Conservation (phyloP, 2,113 vertebrate genomes). For the Carlito syrichta region DNA sequence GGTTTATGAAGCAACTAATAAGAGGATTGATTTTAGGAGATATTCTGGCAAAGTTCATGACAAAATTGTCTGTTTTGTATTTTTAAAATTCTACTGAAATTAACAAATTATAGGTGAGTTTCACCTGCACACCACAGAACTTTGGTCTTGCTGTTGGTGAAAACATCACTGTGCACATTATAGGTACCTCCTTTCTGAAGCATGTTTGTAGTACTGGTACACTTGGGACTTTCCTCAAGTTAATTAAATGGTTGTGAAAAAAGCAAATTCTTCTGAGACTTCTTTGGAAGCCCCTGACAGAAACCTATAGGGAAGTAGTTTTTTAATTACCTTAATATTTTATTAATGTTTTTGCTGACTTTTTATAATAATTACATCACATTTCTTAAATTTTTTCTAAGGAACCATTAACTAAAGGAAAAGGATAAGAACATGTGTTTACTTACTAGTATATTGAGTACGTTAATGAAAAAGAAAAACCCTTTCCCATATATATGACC, state of each 20-base stretch:
- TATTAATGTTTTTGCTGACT: slow-evolving; percentile 68
- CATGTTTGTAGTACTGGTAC: slow-evolving; percentile 31
- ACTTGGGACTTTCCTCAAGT: slow-evolving; percentile 56
- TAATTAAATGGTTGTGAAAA: slow-evolving; percentile 70
- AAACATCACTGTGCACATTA: slow-evolving; percentile 24
- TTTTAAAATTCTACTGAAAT: background rate
- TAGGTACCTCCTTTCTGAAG: slow-evolving; percentile 62
- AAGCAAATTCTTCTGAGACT: slow-evolving; percentile 72
- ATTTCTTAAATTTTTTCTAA: too few species aligned
- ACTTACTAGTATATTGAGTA: background rate
- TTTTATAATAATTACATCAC: slow-evolving; percentile 62
- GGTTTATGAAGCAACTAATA: slow-evolving; percentile 7
- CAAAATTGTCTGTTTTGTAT: background rate
- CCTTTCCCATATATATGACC: background rate
- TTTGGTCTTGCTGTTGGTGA: background rate
- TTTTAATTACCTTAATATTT: slow-evolving; percentile 36
- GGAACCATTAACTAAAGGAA: slow-evolving; percentile 32
- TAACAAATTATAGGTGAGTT: background rate
- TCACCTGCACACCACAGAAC: background rate
- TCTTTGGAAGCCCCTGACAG: slow-evolving; percentile 63
- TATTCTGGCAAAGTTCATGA: background rate
- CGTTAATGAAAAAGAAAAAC: background rate
- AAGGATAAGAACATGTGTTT: background rate
- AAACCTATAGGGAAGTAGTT: slow-evolving; percentile 44
- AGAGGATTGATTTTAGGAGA: background rate